phyloP scores from a whole-genome alignment of 2,888 invertebrate species.

The Hecatera dysodea region DNA sequence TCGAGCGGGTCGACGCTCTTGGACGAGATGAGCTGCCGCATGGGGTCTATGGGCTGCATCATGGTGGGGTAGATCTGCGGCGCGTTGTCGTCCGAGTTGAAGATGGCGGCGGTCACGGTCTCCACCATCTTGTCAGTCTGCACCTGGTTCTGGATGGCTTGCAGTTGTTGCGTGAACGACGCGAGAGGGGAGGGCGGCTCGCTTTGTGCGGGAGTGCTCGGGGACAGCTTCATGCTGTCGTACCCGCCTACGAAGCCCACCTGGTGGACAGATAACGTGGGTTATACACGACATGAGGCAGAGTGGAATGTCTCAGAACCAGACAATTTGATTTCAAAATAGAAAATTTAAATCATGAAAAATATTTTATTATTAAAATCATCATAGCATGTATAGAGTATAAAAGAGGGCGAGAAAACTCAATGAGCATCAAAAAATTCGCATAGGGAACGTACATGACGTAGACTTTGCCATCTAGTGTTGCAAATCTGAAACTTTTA shows the following conservation, averaged over 20 bases:
- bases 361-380: too few species aligned
- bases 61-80: conserved; percentile 82
- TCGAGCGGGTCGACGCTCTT: conserved; percentile 75
- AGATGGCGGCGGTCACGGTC: conserved; percentile 88
- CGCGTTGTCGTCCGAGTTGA: conserved; percentile 83
- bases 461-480: too few species aligned
- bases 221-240: conserved; percentile 91
- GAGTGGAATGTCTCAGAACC: background rate
- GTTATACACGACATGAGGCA: background rate
- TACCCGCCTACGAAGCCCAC: conserved; percentile 82
- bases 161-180: conserved; percentile 86
- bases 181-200: conserved; percentile 83
- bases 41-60: conserved; percentile 67
- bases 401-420: too few species aligned
- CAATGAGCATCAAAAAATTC: too few species aligned
- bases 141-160: conserved; percentile 87
- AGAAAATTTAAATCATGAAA: background rate
- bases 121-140: conserved; percentile 90
- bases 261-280: conserved; percentile 60
- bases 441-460: too few species aligned
- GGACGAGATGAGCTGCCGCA: conserved; percentile 80
- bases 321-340: background rate
- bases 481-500: too few species aligned
- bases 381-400: too few species aligned
- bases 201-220: conserved; percentile 78